phyloP scores from a whole-genome alignment of 2,888 invertebrate genomes.

The Megastigmus dorsalis region DNA sequence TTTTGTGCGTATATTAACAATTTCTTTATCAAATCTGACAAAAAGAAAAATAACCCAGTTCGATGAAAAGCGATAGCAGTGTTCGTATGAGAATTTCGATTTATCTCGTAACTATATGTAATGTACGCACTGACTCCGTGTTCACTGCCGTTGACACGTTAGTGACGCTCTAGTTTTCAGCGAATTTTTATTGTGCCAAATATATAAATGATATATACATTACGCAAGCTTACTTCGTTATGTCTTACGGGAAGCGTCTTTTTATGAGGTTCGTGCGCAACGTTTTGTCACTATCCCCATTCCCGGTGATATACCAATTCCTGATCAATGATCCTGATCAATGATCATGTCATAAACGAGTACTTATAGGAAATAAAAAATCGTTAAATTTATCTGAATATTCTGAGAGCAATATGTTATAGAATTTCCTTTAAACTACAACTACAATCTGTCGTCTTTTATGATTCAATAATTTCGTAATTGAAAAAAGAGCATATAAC shows the following conservation, averaged over 20 bases:
- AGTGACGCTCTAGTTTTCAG: slow-evolving; percentile 8
- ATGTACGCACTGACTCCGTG: slow-evolving; percentile 4
- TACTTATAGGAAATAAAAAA: too few relatives aligned
- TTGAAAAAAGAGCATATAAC: too few relatives aligned
- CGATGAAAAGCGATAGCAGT: slow-evolving; percentile 15
- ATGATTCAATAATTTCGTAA: too few relatives aligned
- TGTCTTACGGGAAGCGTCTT: slow-evolving; percentile 1
- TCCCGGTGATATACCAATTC: too few relatives aligned
- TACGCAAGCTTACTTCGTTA: slow-evolving; percentile 14
- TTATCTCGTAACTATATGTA: not conserved
- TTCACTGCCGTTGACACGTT: slow-evolving; percentile 34
- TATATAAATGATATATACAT: slow-evolving; percentile 7
- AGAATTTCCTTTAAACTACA: too few relatives aligned
- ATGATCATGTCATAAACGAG: too few relatives aligned
- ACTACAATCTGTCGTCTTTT: too few relatives aligned
- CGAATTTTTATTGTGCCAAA: slow-evolving; percentile 32
- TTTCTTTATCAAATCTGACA: slow-evolving; percentile 11
- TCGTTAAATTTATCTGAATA: too few relatives aligned
- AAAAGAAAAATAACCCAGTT: too few relatives aligned
- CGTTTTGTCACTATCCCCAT: too few relatives aligned
- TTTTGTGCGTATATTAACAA: slow-evolving; percentile 5
- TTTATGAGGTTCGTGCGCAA: not conserved
- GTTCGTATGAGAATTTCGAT: slow-evolving; percentile 1
- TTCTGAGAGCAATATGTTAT: too few relatives aligned
- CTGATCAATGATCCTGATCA: too few relatives aligned